Percentiles rank a stretch among this genome's conserved stretches.
Conservation (phyloP, 2,113 vertebrate genomes). For the Aegithalos caudatus region DNA sequence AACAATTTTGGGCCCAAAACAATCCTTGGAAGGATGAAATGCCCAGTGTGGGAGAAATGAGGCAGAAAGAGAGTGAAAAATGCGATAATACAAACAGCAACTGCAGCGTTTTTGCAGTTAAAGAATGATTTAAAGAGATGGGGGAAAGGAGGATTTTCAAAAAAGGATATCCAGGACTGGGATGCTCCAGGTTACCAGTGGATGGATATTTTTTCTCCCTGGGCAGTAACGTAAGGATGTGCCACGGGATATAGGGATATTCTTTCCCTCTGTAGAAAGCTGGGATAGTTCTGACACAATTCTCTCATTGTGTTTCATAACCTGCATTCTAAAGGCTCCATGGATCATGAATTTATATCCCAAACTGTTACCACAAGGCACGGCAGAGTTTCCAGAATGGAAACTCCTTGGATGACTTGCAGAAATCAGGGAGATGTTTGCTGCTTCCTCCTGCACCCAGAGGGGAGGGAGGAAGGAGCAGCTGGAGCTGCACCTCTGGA, state of each 20-base stretch:
- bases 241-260: background rate
- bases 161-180: background rate
- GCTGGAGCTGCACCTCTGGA: constrained; percentile 1
- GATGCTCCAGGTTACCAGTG: background rate
- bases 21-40: background rate
- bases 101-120: background rate
- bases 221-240: background rate
- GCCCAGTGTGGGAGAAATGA: background rate
- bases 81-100: background rate
- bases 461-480: background rate
- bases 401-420: background rate
- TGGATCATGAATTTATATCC: background rate
- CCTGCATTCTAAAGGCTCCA: background rate
- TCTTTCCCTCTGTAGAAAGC: background rate
- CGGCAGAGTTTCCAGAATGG: background rate
- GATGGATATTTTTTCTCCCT: background rate
- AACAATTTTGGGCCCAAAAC: background rate
- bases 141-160: background rate
- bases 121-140: background rate
- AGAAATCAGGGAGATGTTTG: background rate
- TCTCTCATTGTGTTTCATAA: background rate
- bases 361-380: background rate
- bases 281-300: background rate
- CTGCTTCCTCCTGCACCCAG: background rate
- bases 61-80: background rate